Base-by-base conservation (phyloP, 2,113 vertebrate genomes). In the Hypomesus transpacificus region DNA sequence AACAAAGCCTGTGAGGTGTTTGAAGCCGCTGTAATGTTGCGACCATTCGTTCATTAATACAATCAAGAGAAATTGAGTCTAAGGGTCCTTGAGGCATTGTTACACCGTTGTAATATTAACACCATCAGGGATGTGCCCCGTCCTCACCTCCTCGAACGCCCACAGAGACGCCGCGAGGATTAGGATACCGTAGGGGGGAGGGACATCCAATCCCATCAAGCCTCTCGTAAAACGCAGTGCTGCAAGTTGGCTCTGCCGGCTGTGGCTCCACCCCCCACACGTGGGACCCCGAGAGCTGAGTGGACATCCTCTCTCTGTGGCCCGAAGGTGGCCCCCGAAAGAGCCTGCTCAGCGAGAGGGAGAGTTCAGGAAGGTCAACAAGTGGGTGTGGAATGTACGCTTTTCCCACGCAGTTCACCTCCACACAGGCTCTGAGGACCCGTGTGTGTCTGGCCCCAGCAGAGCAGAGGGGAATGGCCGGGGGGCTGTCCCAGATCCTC, bases 301-400 rank as follows among this genome's bases (percentile, higher is more conserved):
- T 77, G 81, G 76, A 83, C 80, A 22, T 85, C 81, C 75, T 78
- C 75, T 87, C 81, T 73, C 76, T 80, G 78, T 31, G 54, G 80
- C 74, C 39, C 39, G 74, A 83, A 76, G 75, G 75, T 79, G 74
- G 67, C 74, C 7, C 7, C 62, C 0, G 70, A 86, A 69, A 24
- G 71, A 82, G 72, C 81, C 78, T 59, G 82, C 72, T 39, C 50
- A 46, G 65, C 18, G 76, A 75, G 56, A 31, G 28, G n/a, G n/a
- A 51, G 73, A 76, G 89, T 83, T 90, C 82, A 76, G 21, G 13
- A 53, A 78, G 90, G 89, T 88, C 86, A 84, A 68, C 84, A 85
- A 84, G 80, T 87, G 87, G 85, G 82, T 87, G 88, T 84, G 87
- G 83, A 89, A 83, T 84, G 72, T 18, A 34, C 78, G 73, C 66